Evolutionary conservation across 2,888 invertebrate genomes (phyloP).

Genomic region (Eustalomyia histrio): DNA sequence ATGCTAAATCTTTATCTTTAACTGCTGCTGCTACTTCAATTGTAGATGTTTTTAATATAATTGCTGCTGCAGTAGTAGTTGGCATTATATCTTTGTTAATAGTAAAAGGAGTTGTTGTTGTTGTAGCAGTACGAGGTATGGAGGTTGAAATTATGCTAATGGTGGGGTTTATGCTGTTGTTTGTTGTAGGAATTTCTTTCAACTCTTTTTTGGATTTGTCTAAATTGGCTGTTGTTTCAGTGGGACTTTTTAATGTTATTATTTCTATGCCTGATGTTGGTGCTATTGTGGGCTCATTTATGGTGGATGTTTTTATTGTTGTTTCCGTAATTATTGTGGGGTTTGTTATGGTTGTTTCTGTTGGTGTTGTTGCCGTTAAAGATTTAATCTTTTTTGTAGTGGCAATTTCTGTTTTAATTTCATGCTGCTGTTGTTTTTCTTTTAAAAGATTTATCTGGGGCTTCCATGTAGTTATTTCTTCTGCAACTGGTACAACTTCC

Average conservation of each 20-base stretch:
- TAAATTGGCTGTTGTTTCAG: conserved; percentile 65
- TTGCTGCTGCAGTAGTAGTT: conserved; percentile 16
- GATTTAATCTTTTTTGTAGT: conserved; percentile 63
- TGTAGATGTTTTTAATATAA: conserved; percentile 39
- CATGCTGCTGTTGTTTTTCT: conserved; percentile 59
- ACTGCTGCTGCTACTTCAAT: conserved; percentile 21
- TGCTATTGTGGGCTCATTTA: conserved; percentile 9
- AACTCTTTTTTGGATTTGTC: conserved; percentile 30
- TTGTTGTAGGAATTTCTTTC: conserved; percentile 14
- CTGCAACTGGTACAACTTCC: neutral
- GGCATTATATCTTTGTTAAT: conserved; percentile 20
- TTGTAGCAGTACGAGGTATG: conserved; percentile 21
- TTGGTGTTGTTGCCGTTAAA: conserved; percentile 38
- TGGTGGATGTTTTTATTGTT: conserved; percentile 8
- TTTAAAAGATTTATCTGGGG: conserved; percentile 63
- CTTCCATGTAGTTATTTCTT: conserved; percentile 49
- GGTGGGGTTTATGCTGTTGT: conserved; percentile 24
- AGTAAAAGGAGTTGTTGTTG: conserved; percentile 33
- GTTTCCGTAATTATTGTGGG: conserved; percentile 18
- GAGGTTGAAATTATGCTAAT: conserved; percentile 38
- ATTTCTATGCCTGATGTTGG: conserved; percentile 27
- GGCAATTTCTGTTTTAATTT: conserved; percentile 56
- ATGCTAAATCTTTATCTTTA: conserved; percentile 61
- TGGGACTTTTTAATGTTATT: conserved; percentile 48
- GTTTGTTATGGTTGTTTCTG: conserved; percentile 38